Base-by-base conservation (phyloP, 92 coral and sea anemone species). In the Epizoanthus rinbou region DNA sequence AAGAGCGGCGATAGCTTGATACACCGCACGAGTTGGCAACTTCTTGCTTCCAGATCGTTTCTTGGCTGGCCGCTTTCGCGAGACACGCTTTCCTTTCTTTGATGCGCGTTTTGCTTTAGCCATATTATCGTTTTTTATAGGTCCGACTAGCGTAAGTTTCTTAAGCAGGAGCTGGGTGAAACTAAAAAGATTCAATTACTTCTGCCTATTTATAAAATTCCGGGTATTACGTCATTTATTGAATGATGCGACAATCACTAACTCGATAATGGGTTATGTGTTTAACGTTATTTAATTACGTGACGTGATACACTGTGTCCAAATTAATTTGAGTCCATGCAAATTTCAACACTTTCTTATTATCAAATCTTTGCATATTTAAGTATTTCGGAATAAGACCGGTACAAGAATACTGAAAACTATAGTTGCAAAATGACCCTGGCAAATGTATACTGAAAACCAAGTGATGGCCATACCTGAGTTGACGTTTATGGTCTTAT, bases 81-180 rank as follows among this genome's bases (percentile, higher is more conserved):
- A 39, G 23, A 59, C 82, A 59, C 43, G 57, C 60, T 78, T 78
- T n/a, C 19, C 21, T 43, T 78, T 78, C 41, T 78, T 60, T 23
- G 82, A 62, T 60, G 7, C 41, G 9, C 82, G 82, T 78, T 78
- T 78, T 62, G 82, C 58, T 60, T 78, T 78, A 19, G 82, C 71
- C 82, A 78, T 78, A 8, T 21, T 78, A 37, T 22, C 47, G 21
- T 59, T 59, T 78, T 10, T 25, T 1, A 60, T 19, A 60, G 60
- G 33, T 60, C 58, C 16, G 63, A 24, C 39, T 19, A 60, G 8
- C 41, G 82, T 43, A 78, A 78, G 82, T 78, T 41, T n/a, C 37
- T 47, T 22, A 41, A 41, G 35, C 59, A 78, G 25, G 56, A 78
- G 25, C 57, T 62, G 58, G 6, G 35, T 11, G 47, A 41, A 62